phyloP scores from a whole-genome alignment of 1,140 invertebrate genomes.

The Panulirus ornatus region DNA sequence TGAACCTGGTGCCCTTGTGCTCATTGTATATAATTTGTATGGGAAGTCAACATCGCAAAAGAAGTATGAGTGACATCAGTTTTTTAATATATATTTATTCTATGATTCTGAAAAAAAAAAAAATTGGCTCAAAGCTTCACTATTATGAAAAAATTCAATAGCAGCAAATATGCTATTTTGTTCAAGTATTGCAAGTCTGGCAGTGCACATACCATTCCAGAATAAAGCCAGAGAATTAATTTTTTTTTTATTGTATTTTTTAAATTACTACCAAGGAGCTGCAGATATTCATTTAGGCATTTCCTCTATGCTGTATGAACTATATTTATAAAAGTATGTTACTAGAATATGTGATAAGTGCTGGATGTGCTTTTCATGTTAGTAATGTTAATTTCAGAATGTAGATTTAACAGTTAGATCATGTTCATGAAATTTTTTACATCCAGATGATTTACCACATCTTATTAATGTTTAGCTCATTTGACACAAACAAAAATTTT shows the following conservation, averaged over 20 bases:
- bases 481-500: too few species aligned
- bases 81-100: not conserved
- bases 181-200: not conserved
- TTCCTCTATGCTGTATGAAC: not conserved
- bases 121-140: not conserved
- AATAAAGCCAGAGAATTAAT: not conserved
- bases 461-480: too few species aligned
- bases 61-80: not conserved
- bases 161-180: too few species aligned
- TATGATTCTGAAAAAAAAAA: not conserved
- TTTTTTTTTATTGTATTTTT: not conserved
- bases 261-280: not conserved
- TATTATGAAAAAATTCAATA: not conserved
- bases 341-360: not conserved
- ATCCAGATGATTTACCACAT: not conserved
- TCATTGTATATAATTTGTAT: not conserved
- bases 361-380: not conserved
- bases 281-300: not conserved
- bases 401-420: not conserved
- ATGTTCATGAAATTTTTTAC: not conserved
- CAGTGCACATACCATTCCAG: not conserved
- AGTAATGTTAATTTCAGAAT: not conserved
- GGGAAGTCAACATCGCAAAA: not conserved
- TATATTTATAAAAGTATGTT: not conserved
- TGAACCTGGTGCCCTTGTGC: not conserved